phyloP scores from a whole-genome alignment of 2,797 vertebrate genomes.

The Enteromius trimaculatus region DNA sequence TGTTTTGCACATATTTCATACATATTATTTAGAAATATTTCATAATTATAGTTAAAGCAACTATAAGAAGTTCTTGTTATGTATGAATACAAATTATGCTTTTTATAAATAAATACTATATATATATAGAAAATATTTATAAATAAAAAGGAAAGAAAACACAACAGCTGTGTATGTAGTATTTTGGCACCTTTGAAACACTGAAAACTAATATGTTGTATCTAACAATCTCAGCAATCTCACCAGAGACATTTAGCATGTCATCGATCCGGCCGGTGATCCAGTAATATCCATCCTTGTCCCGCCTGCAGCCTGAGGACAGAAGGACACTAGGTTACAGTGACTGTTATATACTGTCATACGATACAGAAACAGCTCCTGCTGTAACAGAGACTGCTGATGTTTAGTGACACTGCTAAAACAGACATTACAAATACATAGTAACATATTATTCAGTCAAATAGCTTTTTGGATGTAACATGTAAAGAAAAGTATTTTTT shows the following conservation, averaged over 20 bases:
- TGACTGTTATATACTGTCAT: neutral
- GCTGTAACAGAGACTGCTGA: neutral
- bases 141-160: too few relatives aligned
- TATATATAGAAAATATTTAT: too few relatives aligned
- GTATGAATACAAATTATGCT: too few relatives aligned
- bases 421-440: neutral
- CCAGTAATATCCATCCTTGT: conserved; percentile 87
- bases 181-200: neutral
- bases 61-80: too few relatives aligned
- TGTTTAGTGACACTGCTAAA: neutral
- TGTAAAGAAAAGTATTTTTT: neutral
- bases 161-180: neutral
- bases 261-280: conserved; percentile 86
- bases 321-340: conserved; percentile 27
- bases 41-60: too few relatives aligned
- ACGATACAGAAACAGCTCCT: neutral
- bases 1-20: too few relatives aligned
- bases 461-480: neutral
- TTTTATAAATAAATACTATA: too few relatives aligned
- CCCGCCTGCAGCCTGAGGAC: conserved; percentile 79
- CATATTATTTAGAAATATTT: too few relatives aligned
- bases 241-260: conserved; percentile 87
- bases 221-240: conserved; percentile 22
- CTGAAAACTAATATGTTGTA: too few relatives aligned
- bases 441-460: neutral